A percentile compares a stretch with the other conserved stretches of the same genome.
These are phyloP conservation scores for Coreius guichenoti DNA, from an alignment of 2,797 vertebrate species.

Conservation along the genomic window DNA sequence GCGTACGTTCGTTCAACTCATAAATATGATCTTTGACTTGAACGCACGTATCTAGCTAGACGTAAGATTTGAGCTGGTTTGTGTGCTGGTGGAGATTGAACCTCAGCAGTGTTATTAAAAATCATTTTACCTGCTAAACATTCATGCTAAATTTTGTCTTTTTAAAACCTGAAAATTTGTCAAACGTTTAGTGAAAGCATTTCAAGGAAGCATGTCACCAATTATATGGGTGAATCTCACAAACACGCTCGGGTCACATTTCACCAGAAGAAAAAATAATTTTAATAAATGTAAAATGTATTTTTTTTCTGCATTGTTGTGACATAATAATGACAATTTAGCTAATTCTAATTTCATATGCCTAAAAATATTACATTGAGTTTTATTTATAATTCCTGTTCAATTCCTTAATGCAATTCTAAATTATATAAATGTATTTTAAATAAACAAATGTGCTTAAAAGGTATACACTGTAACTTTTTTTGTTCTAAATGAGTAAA, in stretches of 20 bases:
- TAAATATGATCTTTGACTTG: neutral
- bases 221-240: neutral
- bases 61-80: neutral
- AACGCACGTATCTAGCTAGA: neutral
- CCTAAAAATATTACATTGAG: neutral
- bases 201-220: neutral
- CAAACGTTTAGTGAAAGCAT: neutral
- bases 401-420: neutral
- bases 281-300: rapidly evolving
- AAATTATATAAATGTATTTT: neutral
- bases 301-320: too few relatives aligned
- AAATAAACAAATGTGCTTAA: neutral
- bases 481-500: too few relatives aligned
- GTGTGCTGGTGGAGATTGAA: slow-evolving; percentile 26
- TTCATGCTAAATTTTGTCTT: neutral
- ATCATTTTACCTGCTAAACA: neutral
- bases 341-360: neutral
- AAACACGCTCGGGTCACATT: neutral
- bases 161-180: neutral
- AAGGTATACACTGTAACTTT: neutral
- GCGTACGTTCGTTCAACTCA: neutral
- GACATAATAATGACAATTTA: neutral
- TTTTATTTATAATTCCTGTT: neutral
- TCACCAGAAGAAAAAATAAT: too few relatives aligned
- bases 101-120: neutral